phyloP scores from a whole-genome alignment of 1,140 invertebrate species.

The Zaprionus gabonicus region DNA sequence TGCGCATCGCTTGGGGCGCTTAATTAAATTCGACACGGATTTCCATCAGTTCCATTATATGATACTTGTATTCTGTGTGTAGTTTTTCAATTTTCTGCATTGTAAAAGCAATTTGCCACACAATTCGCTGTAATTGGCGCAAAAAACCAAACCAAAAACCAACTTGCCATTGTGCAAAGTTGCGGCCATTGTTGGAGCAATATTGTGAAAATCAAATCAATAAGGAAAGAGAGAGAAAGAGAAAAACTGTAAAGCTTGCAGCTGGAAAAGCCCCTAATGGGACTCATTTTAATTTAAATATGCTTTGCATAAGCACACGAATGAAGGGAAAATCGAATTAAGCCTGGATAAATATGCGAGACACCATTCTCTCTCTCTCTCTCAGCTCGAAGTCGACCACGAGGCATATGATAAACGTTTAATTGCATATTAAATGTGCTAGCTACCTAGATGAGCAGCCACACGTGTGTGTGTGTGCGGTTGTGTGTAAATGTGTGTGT shows the following conservation, averaged over 20 bases:
- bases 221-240: background rate
- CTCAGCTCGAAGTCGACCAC: background rate
- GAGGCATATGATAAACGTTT: constrained; percentile 50
- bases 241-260: background rate
- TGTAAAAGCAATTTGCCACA: constrained; percentile 7
- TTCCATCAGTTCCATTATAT: background rate
- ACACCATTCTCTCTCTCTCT: background rate
- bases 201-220: constrained; percentile 7
- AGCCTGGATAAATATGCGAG: constrained; percentile 10
- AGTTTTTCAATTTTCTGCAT: constrained; percentile 6
- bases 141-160: background rate
- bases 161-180: background rate
- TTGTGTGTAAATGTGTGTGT: constrained; percentile 27
- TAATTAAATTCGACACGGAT: background rate
- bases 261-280: constrained; percentile 23
- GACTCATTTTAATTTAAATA: constrained; percentile 36
- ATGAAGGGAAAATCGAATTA: constrained; percentile 43
- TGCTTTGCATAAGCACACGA: constrained; percentile 42
- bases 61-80: too few relatives aligned
- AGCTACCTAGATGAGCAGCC: constrained; percentile 22
- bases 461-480: constrained; percentile 13
- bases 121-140: constrained; percentile 25
- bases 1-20: background rate
- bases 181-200: background rate
- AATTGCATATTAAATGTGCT: constrained; percentile 61